Evolutionary conservation across 1,140 invertebrate species (phyloP), one percentile per base, ranked within the genome.

Genomic region (Microvelia longipes): DNA sequence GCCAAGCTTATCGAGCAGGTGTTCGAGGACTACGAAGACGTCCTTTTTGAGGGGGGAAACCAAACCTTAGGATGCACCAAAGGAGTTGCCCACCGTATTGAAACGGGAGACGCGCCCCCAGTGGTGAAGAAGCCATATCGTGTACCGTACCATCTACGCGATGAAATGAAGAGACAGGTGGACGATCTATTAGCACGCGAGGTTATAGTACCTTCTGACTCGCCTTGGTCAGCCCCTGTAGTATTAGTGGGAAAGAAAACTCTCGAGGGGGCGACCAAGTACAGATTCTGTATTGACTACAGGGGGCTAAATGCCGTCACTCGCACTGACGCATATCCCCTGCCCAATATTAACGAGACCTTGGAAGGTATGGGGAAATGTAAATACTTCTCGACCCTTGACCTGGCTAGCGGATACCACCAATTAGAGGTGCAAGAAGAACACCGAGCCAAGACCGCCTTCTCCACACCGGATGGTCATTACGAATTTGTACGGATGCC

Each of bases 341-440:
- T 69, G 1, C 71, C 68, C 1, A 35, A 66, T n/a, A 71, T 71
- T 1, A 27, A 68, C 11, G 50, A 69, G 2, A 66, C 66, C 5
- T 25, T 71, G 1, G 71, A 67, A 25, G 15, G 27, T 2, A 19
- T 69, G 35, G 63, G 68, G 14, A 35, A 27, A 66, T 26, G 25
- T 2, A 30, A n/a, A 65, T 76, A 74, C 63, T 77, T 75, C 30
- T 64, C 72, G 0, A 71, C 70, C 2, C 28, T 76, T 1, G 75
- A 76, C 64, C 61, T 76, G 1, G 68, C 67, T 0, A 14, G n/a
- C 0, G 75, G 74, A 5, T 76, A 70, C 60, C 78, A 77, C 72
- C 81, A 84, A 71, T 70, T 76, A 11, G 24, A 35, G 14, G 69
- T 75, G 67, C 67, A 14, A n/a, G n/a, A 68, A 67, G 69, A 74